Base-by-base conservation (phyloP, 2,888 invertebrate genomes). In the Apotomis turbidana region DNA sequence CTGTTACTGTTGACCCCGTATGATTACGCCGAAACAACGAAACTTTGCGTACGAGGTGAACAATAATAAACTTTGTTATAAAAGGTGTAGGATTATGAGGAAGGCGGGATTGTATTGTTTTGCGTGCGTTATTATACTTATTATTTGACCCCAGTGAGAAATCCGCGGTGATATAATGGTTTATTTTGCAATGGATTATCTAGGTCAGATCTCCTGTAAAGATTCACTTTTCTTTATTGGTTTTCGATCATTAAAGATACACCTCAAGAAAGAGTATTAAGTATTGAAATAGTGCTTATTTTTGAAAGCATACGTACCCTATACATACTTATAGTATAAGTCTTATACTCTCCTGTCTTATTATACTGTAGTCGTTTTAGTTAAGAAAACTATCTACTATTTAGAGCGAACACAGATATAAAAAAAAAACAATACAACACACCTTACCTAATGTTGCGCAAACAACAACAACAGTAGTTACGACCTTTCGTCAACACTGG, bases 111-210 rank as follows among this genome's bases (percentile, higher is more conserved):
- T 66, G 27, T 27, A 27, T 66, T 66, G 66, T 66, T 57, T 57
- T 80, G 66, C 66, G 66, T 66, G 66, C 66, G 57, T 57, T 66
- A 66, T 66, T 66, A 66, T 57, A 57, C 66, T 66, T 54, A 66
- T 60, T 51, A 62, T 67, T 71, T 67, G 67, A 67, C 67, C 69
- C 55, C 61, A 58, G 66, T 58, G 67, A 67, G 71, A 71, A 71
- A 66, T 67, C 66, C 46, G 51, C 36, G 61, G 51, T 62, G 69
- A 57, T 61, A 62, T 71, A 68, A 71, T 71, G 71, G 57, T 44
- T 44, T 58, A 67, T 71, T 71, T 71, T 62, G 61, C 71, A 71
- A 13, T 46, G 61, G 27, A 15, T 62, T 55, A 66, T 60, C 60
- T 62, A 51, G 67, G 71, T 62, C 51, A 68, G 55, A 71, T 66